Evolutionary conservation across 30 jellyfish, hydroid and myxozoan genomes (phyloP), one percentile per base, ranked within the genome.

Genomic region (Chrysaora quinquecirrha): DNA sequence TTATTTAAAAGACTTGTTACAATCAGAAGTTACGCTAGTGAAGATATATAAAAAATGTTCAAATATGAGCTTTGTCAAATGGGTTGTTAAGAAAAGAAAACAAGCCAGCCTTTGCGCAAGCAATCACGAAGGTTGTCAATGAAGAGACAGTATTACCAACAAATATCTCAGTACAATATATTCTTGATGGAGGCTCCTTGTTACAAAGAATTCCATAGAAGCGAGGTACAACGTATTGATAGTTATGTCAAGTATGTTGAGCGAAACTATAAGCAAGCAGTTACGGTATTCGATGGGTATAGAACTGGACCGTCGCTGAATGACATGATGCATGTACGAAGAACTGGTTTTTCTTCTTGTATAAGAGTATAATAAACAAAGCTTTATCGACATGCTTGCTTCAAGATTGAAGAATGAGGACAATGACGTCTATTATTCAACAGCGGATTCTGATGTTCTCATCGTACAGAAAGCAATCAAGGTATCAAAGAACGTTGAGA

Each of bases 1-100:
- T n/a, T n/a, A n/a, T n/a, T n/a, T n/a, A n/a, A 66, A 30, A 66
- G 78, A 22, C 78, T 66, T 19, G 22, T 66, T 20, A 25, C 72
- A n/a, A 22, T 60, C 33, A 60, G 33, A 20, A 60, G 23, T 20
- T 60, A 6, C 27, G 64, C 60, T 66, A 28, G 78, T 3, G 69
- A 66, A 22, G 78, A 66, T 22, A 10, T 4, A 6, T 22, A 27
- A 11, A 10, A 10, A 9, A 9, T 30, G 16, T 66, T 66, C 78
- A 25, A 30, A 14, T 66, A 66, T 30, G 78, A 66, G 58, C 58
- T 60, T 10, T 60, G 33, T n/a, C 72, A 60, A 60, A 60, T 20
- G 72, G 72, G 21, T 22, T 60, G 21, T 20, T 9, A 60, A 60
- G 72, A 43, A 60, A 60, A 60, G 72, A 9, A n/a, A 60, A 60